phyloP scores from a whole-genome alignment of 1,140 invertebrate species.

The Penaeus chinensis region DNA sequence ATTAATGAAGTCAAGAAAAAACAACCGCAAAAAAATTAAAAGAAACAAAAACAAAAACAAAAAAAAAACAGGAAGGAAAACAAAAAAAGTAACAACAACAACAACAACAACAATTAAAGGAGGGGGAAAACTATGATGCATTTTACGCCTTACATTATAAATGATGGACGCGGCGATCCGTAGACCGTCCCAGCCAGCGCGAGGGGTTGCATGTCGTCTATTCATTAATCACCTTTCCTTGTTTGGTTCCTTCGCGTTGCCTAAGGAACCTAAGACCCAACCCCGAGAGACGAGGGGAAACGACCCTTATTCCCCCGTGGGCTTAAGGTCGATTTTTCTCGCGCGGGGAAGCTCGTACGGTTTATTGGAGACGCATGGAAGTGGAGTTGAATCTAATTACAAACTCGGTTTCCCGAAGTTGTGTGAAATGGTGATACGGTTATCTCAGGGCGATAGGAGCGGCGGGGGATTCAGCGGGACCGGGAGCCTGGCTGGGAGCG shows the following conservation, averaged over 20 bases:
- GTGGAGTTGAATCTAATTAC: conserved; percentile 59
- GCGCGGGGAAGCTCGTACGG: too few relatives aligned
- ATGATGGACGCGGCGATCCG: background rate
- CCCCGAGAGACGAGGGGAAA: background rate
- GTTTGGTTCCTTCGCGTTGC: conserved; percentile 44
- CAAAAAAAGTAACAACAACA: background rate
- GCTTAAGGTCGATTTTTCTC: too few relatives aligned
- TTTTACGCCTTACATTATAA: too few relatives aligned
- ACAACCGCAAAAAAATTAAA: background rate
- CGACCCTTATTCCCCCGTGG: background rate
- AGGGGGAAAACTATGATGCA: background rate
- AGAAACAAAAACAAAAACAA: background rate
- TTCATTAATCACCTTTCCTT: conserved; percentile 59
- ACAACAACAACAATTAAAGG: background rate
- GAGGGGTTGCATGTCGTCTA: conserved; percentile 50
- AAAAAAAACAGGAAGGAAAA: too few relatives aligned
- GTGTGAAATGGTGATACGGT: conserved; percentile 58
- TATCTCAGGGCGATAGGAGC: conserved; percentile 28
- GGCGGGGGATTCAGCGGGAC: background rate
- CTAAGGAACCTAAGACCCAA: conserved; percentile 23
- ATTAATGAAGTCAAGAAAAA: background rate
- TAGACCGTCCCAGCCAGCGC: background rate
- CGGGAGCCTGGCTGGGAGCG: background rate
- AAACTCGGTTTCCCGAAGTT: conserved; percentile 42
- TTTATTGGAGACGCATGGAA: background rate